Conservation (phyloP, 2,797 vertebrate species). For the Limosa lapponica region DNA sequence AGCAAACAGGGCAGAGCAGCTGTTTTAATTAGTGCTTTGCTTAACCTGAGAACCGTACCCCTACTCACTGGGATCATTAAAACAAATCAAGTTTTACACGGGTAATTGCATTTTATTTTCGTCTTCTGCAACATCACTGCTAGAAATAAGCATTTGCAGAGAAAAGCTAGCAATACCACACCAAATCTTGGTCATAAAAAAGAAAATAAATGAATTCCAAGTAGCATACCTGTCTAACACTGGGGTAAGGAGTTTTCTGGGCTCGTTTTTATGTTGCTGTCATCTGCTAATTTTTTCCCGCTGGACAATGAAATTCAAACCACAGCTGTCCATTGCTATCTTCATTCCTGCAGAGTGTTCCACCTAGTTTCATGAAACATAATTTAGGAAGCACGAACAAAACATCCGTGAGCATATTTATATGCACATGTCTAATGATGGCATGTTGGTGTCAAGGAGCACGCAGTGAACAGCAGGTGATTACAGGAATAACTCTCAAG, state of each 20-base stretch:
- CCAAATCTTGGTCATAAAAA: background rate
- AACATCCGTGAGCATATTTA: background rate
- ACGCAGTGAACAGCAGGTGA: background rate
- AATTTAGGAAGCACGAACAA: background rate
- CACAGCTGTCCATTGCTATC: background rate
- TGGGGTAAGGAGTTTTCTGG: background rate
- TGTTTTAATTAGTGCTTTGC: conserved; percentile 27
- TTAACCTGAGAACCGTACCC: conserved; percentile 21
- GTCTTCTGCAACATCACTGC: background rate
- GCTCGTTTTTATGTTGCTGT: background rate
- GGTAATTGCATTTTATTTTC: background rate
- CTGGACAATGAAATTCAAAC: background rate
- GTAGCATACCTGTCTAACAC: background rate
- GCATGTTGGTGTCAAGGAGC: background rate
- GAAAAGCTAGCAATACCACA: background rate
- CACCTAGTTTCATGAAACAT: background rate
- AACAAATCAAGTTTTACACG: background rate
- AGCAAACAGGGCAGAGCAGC: conserved; percentile 15
- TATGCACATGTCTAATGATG: background rate
- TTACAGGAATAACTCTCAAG: background rate
- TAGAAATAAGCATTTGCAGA: background rate
- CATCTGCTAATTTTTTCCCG: background rate
- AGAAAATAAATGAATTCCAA: background rate
- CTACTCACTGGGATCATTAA: background rate
- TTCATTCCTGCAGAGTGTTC: background rate